Percentiles rank a stretch among this genome's conserved stretches.
These are phyloP conservation scores for Camptogramma bilineatum DNA, from an alignment of 2,888 invertebrate genomes.

Conservation along the genomic window DNA sequence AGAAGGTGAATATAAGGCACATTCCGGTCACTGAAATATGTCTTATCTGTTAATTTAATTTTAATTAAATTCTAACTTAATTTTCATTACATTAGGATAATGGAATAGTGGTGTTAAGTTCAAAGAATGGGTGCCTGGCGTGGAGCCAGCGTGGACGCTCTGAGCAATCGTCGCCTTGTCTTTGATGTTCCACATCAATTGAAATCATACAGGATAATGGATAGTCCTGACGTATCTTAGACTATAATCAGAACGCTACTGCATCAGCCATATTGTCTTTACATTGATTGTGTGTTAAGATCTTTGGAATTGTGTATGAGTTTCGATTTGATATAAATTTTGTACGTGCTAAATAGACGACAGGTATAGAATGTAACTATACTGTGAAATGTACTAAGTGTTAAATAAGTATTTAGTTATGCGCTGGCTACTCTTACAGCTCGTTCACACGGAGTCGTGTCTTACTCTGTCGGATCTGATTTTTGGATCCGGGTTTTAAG, in stretches of 20 bases:
- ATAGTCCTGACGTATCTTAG: conserved; percentile 1
- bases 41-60: conserved; percentile 18
- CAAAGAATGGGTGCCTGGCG: conserved; percentile 70
- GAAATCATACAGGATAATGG: conserved; percentile 25
- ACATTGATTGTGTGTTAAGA: background rate
- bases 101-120: conserved; percentile 72
- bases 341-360: too few species aligned
- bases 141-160: conserved; percentile 57
- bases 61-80: conserved; percentile 23
- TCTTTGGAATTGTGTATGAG: too few species aligned
- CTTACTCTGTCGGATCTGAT: too few species aligned
- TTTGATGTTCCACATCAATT: conserved; percentile 51
- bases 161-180: conserved; percentile 56
- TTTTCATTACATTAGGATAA: conserved; percentile 53
- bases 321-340: too few species aligned
- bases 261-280: background rate
- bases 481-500: too few species aligned
- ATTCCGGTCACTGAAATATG: too few species aligned
- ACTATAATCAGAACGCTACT: background rate
- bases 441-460: too few species aligned
- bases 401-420: too few species aligned
- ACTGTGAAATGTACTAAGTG: too few species aligned
- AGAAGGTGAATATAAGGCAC: too few species aligned
- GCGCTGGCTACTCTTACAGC: too few species aligned
- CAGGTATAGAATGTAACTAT: too few species aligned